Evolutionary conservation across 2,888 invertebrate species (phyloP).

Genomic region (Troides aeacus): DNA sequence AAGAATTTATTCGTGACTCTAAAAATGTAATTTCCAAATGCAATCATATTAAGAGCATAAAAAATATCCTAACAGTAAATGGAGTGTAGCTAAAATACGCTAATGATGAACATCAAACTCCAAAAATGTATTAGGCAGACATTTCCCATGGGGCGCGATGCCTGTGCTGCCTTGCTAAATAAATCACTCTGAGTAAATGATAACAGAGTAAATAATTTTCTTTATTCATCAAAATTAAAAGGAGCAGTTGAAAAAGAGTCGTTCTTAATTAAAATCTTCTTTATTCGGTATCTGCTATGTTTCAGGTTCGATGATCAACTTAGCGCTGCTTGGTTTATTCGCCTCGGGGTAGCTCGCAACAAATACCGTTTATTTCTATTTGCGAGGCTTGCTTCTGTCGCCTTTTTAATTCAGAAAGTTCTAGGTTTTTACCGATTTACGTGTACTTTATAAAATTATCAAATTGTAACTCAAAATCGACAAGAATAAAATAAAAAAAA

Average conservation of each 20-base stretch:
- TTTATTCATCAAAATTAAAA: constrained; percentile 79
- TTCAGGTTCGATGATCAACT: constrained; percentile 51
- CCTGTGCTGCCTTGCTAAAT: constrained; percentile 55
- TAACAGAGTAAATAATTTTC: constrained; percentile 77
- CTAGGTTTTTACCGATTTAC: background rate
- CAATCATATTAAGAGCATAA: background rate
- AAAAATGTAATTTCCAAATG: background rate
- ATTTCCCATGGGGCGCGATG: constrained; percentile 57
- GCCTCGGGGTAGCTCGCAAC: constrained; percentile 38
- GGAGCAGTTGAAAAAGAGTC: constrained; percentile 75
- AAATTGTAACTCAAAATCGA: too few relatives aligned
- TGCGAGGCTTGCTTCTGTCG: constrained; percentile 36
- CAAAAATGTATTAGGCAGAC: constrained; percentile 61
- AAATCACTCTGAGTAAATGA: constrained; percentile 70
- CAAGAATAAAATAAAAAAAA: too few relatives aligned
- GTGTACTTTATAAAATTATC: background rate
- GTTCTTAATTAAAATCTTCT: constrained; percentile 72
- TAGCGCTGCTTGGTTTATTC: constrained; percentile 48
- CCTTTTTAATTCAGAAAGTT: constrained; percentile 19
- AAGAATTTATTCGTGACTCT: background rate
- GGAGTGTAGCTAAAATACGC: constrained; percentile 27
- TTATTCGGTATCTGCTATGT: constrained; percentile 54
- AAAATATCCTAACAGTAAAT: background rate
- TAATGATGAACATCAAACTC: constrained; percentile 53
- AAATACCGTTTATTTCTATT: constrained; percentile 48